phyloP scores from a whole-genome alignment of 2,797 vertebrate genomes.

The Phoebastria nigripes region DNA sequence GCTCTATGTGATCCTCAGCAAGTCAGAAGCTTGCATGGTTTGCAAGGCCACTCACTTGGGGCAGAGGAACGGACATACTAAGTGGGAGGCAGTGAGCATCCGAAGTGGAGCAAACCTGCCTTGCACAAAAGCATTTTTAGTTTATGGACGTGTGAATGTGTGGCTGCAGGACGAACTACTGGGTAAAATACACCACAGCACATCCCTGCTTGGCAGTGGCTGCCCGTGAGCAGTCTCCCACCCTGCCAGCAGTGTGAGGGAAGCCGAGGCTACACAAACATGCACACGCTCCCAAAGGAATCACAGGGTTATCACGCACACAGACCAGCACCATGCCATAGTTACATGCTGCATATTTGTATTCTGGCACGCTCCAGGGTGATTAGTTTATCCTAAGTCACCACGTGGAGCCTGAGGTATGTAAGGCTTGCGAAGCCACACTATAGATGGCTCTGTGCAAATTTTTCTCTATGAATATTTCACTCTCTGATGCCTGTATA shows the following conservation, averaged over 20 bases:
- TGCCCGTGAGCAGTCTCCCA: background rate
- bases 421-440: background rate
- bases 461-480: background rate
- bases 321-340: background rate
- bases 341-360: background rate
- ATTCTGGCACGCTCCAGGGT: background rate
- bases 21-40: background rate
- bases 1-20: background rate
- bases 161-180: background rate
- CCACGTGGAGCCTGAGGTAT: background rate
- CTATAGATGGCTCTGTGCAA: background rate
- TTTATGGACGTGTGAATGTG: rapidly evolving
- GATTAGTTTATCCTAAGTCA: background rate
- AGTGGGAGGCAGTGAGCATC: background rate
- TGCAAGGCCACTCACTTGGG: background rate
- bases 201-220: background rate
- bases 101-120: background rate
- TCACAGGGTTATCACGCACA: background rate
- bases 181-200: background rate
- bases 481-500: background rate
- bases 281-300: background rate
- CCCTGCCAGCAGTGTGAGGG: background rate
- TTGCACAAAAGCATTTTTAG: background rate
- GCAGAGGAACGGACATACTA: background rate
- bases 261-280: background rate